A percentile compares a stretch with the other conserved stretches of the same genome.
phyloP scores from a whole-genome alignment of 2,888 invertebrate genomes.

The Drosophila nigritarsus region DNA sequence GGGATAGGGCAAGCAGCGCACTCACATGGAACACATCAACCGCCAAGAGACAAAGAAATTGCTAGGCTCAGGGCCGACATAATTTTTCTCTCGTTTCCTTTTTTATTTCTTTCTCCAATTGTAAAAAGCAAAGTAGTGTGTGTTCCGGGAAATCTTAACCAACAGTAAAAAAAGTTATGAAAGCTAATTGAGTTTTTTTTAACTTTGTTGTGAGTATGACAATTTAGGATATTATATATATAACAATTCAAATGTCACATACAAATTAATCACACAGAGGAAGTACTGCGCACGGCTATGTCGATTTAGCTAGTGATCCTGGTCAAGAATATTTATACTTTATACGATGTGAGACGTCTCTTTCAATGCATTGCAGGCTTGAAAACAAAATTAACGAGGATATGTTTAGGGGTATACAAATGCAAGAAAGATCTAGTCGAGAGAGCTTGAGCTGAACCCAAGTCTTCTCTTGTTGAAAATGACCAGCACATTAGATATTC shows the following conservation, averaged over 20 bases:
- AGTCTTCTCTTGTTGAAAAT: background rate
- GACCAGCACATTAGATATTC: background rate
- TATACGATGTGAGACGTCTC: background rate
- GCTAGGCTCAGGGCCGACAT: conserved; percentile 11
- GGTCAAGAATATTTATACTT: background rate
- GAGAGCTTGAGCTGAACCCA: background rate
- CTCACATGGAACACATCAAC: conserved; percentile 18
- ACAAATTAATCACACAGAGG: background rate
- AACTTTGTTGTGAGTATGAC: conserved; percentile 23
- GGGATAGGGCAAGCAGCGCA: conserved; percentile 28
- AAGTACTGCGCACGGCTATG: background rate
- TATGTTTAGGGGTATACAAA: background rate
- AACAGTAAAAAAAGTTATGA: conserved; percentile 35
- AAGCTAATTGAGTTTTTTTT: conserved; percentile 47
- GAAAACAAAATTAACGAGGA: background rate
- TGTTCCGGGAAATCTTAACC: conserved; percentile 45
- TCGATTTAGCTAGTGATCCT: background rate
- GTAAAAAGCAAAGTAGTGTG: conserved; percentile 31
- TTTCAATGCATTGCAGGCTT: background rate
- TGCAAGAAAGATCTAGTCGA: no score
- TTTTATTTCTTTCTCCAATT: conserved; percentile 29
- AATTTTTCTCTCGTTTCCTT: conserved; percentile 19
- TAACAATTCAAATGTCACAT: conserved; percentile 17
- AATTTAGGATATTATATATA: conserved; percentile 22
- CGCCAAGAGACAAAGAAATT: conserved; percentile 45